Evolutionary conservation across 2,888 invertebrate genomes (phyloP), one percentile per base, ranked within the genome.

Genomic region (Agrochola lota): DNA sequence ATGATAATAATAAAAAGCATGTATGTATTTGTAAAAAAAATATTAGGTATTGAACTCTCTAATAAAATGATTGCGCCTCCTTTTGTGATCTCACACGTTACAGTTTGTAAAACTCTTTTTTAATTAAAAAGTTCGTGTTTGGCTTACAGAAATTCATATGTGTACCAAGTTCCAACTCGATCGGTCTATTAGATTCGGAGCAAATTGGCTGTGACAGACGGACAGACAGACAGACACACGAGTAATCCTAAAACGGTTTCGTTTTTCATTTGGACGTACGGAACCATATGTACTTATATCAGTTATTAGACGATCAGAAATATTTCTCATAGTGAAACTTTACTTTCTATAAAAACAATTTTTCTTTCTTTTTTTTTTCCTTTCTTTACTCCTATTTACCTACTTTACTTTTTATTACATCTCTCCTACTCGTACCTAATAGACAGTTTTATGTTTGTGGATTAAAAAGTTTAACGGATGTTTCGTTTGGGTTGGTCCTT

Each of bases 381-480:
- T 46, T 46, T 17, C 20, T 30, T 68, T 35, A 49, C 52, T 20
- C 8, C 20, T 52, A 52, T 20, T 52, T 52, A 52, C 52, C 2
- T 30, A 52, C 52, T 30, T 30, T 30, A 30, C 30, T 30, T 30
- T 30, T 30, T 30, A 30, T 30, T 30, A 30, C 30, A 30, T 30
- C 30, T 30, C 30, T 30, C 30, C 30, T 30, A 30, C 30, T 30
- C 30, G 30, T 30, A 30, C 30, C 30, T 30, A 30, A 30, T 30
- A 35, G 11, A 67, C 9, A 35, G 59, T 8, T 35, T 49, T 26
- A 46, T 80, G 11, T 79, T 52, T 66, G 30, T 15, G 66, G 74
- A 73, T 79, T 74, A 74, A 74, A 73, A 80, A 80, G 17, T 72
- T 46, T 20, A 4, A 26, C 9, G 26, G 7, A 35, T 59, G 12